Conservation (phyloP, 1,140 invertebrate species). For the Phthorimaea operculella region DNA sequence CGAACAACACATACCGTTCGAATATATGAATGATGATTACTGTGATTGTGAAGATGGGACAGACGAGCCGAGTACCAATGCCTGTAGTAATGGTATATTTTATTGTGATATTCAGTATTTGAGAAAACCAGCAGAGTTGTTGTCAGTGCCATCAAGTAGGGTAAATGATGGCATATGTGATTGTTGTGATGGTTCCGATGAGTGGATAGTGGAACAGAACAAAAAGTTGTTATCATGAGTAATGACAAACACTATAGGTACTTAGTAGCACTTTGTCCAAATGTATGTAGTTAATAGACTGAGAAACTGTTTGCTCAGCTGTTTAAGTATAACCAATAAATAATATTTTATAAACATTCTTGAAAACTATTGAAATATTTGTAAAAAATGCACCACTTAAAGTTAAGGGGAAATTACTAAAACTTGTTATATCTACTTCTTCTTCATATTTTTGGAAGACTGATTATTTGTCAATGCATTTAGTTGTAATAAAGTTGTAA, state of each 20-base stretch:
- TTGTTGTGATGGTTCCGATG: constrained; percentile 88
- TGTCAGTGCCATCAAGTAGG: constrained; percentile 69
- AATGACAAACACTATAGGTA: constrained; percentile 31
- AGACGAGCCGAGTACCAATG: constrained; percentile 92
- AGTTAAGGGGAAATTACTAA: too few relatives aligned
- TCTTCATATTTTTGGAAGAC: too few relatives aligned
- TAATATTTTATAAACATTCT: too few relatives aligned
- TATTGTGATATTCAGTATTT: constrained; percentile 74
- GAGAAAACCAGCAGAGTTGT: constrained; percentile 44
- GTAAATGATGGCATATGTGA: constrained; percentile 97
- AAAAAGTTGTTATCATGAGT: constrained; percentile 37
- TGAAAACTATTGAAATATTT: too few relatives aligned
- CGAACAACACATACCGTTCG: constrained; percentile 45
- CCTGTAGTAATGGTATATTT: constrained; percentile 85
- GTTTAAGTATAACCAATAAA: too few relatives aligned
- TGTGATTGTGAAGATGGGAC: constrained; percentile 92
- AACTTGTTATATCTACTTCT: too few relatives aligned
- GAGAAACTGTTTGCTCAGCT: too few relatives aligned
- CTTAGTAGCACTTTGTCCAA: constrained; percentile 41
- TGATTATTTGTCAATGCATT: too few relatives aligned
- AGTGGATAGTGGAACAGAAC: constrained; percentile 63
- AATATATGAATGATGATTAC: constrained; percentile 91
- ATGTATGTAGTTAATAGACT: constrained; percentile 24
- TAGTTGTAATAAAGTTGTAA: too few relatives aligned
- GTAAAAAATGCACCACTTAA: too few relatives aligned